Evolutionary conservation across 35 echinoderm and acorn worm species (phyloP).

Genomic region (Ophiothrix spiculata): DNA sequence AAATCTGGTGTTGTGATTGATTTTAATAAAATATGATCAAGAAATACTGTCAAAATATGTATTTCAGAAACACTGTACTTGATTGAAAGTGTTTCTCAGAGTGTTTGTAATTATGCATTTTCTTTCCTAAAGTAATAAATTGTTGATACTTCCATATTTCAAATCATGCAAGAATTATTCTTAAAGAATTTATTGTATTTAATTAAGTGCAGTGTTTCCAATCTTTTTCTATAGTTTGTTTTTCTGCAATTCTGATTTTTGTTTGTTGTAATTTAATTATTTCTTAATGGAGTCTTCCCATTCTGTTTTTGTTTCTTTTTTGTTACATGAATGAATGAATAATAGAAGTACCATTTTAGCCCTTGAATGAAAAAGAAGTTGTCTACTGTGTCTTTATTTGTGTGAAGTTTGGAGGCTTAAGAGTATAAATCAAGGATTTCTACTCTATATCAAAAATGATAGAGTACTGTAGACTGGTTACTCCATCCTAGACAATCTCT

Average conservation of each 20-base stretch:
- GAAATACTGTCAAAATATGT: not conserved
- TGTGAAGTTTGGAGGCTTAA: no score
- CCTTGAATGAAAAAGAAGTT: constrained; percentile 9
- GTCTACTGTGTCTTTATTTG: no score
- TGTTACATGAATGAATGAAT: constrained; percentile 6
- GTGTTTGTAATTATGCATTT: not conserved
- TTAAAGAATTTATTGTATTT: not conserved
- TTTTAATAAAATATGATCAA: not conserved
- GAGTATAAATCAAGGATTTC: no score
- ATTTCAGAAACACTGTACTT: constrained; percentile 4
- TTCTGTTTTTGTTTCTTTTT: not conserved
- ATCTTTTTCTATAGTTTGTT: not conserved
- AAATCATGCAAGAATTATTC: constrained; percentile 12
- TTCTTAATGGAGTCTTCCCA: constrained; percentile 12
- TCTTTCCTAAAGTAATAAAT: not conserved
- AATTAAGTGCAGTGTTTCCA: not conserved
- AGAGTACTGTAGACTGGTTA: no score
- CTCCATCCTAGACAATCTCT: no score
- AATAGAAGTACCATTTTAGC: constrained; percentile 16
- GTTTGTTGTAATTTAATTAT: not conserved
- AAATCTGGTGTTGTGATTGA: not conserved
- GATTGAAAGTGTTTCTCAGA: not conserved
- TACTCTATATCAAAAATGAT: no score
- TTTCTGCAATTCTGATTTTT: not conserved
- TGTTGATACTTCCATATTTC: constrained; percentile 1